Evolutionary conservation across 2,113 vertebrate species (phyloP).

Genomic region (Andinoacara biseriatus): DNA sequence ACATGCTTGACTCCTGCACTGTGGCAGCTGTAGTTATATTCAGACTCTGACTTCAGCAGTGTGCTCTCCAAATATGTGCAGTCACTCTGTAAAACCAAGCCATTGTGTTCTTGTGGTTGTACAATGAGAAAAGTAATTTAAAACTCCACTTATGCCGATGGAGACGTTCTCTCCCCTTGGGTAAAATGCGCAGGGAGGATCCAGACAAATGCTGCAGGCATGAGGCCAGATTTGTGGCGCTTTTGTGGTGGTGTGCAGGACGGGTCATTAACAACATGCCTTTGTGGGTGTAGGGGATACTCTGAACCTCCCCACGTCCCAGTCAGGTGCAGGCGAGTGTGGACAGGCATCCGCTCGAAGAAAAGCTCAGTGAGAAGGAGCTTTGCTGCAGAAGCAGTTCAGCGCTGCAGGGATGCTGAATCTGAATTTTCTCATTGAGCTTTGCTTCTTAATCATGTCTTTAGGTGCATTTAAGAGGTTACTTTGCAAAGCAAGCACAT

Average conservation of each 20-base stretch:
- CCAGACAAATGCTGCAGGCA: constrained; percentile 14
- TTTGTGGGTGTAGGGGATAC: constrained; percentile 29
- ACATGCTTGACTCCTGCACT: constrained; percentile 57
- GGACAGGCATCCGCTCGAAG: constrained; percentile 19
- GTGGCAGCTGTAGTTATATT: constrained; percentile 75
- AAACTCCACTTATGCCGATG: background rate
- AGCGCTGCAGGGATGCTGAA: background rate
- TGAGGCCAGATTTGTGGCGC: background rate
- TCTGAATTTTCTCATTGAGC: background rate
- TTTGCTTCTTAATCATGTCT: background rate
- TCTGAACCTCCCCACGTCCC: constrained; percentile 6
- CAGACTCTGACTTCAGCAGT: constrained; percentile 66
- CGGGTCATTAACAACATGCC: constrained; percentile 42
- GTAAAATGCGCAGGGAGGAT: constrained; percentile 14
- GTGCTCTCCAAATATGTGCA: constrained; percentile 52
- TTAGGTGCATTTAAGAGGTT: background rate
- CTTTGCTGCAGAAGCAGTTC: background rate
- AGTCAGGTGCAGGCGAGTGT: constrained; percentile 43
- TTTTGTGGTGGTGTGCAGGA: constrained; percentile 23
- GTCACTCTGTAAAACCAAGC: constrained; percentile 44
- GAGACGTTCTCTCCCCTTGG: background rate
- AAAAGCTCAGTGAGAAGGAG: constrained; percentile 6
- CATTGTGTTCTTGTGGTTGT: constrained; percentile 35
- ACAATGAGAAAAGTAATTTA: background rate
- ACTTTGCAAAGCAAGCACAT: background rate